Evolutionary conservation across 2,113 vertebrate species (phyloP).

Genomic region (Oncorhynchus mykiss): DNA sequence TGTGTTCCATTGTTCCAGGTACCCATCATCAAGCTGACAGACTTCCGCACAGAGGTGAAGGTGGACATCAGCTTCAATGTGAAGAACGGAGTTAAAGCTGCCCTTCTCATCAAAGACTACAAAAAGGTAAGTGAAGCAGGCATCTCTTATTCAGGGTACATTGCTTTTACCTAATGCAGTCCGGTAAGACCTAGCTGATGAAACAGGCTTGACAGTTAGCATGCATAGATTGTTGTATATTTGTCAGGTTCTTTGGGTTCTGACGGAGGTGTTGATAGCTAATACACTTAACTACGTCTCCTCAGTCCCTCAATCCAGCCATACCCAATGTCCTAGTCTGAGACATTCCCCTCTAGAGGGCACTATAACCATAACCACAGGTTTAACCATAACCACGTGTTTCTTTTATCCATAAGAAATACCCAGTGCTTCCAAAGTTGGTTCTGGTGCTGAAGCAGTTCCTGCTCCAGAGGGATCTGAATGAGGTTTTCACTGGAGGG

Average conservation of each 20-base stretch:
- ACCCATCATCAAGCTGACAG: constrained; percentile 97
- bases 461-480: constrained; percentile 95
- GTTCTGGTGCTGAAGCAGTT: constrained; percentile 99
- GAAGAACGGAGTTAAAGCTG: constrained; percentile 93
- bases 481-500: constrained; percentile 97
- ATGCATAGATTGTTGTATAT: neutral
- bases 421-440: constrained; percentile 93
- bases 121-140: constrained; percentile 81
- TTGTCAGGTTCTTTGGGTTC: neutral
- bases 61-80: constrained; percentile 99
- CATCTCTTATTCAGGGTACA: neutral
- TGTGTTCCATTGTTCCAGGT: constrained; percentile 75
- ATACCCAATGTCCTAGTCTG: neutral
- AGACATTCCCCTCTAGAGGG: neutral
- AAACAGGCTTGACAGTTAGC: neutral
- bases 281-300: neutral
- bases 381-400: neutral
- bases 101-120: constrained; percentile 95
- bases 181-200: neutral
- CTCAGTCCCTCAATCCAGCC: neutral
- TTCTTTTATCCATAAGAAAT: constrained; percentile 79
- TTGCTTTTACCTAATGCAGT: neutral
- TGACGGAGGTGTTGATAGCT: neutral
- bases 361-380: neutral
- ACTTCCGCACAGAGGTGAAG: constrained; percentile 96